Conservation (phyloP, 2,113 vertebrate species). For the Pseudolaguvia tuberculata region DNA sequence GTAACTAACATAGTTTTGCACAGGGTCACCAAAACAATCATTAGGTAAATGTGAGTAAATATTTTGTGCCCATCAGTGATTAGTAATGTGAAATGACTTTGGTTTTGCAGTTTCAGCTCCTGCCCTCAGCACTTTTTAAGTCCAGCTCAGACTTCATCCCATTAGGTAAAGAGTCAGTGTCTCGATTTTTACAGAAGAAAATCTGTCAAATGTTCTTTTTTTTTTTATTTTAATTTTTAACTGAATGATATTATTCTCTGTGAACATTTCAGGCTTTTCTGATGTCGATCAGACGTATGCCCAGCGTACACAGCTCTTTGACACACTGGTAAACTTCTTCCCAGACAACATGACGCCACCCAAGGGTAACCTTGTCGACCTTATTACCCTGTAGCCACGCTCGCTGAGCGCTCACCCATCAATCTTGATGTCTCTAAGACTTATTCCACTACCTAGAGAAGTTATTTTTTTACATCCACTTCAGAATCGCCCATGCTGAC, state of each 20-base stretch:
- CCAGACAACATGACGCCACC: slow-evolving; percentile 99
- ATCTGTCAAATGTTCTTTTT: background rate
- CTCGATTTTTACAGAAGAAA: background rate
- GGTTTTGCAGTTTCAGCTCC: slow-evolving; percentile 84
- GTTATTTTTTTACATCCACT: slow-evolving; percentile 51
- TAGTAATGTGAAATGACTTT: slow-evolving; percentile 47
- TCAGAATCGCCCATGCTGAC: slow-evolving; percentile 20
- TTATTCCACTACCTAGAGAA: slow-evolving; percentile 29
- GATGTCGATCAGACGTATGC: slow-evolving; percentile 96
- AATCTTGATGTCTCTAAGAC: slow-evolving; percentile 8
- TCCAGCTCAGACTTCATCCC: slow-evolving; percentile 94
- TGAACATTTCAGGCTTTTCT: slow-evolving; percentile 79
- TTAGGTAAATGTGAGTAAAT: background rate
- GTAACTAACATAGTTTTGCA: no score
- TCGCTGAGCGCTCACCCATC: background rate
- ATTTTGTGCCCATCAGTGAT: background rate
- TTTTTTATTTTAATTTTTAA: background rate
- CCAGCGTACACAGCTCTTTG: slow-evolving; percentile 95
- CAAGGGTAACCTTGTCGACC: slow-evolving; percentile 97
- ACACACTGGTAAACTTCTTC: slow-evolving; percentile 97
- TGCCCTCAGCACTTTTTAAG: slow-evolving; percentile 95
- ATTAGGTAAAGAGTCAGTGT: slow-evolving; percentile 76
- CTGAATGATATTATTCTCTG: slow-evolving; percentile 31
- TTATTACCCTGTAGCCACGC: slow-evolving; percentile 86
- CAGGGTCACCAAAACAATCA: no score